Evolutionary conservation across 2,797 vertebrate genomes (phyloP).

Genomic region (Vespertilio murinus): DNA sequence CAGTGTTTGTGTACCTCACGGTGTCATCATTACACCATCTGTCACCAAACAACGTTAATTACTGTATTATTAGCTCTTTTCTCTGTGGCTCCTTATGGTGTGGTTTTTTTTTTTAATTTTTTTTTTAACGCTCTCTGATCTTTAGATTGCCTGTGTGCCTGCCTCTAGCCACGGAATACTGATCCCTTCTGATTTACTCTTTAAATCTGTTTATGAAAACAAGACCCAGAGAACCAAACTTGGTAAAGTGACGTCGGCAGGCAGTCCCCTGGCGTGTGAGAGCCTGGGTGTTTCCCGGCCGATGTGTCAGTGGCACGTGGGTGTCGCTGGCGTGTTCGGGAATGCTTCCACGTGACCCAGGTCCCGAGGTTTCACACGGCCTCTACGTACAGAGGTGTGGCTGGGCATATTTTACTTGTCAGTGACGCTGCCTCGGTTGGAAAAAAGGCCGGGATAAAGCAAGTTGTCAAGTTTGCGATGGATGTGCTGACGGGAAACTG

Average conservation of each 20-base stretch:
- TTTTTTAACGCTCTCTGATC: background rate
- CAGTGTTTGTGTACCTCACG: background rate
- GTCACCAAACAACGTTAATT: background rate
- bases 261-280: background rate
- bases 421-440: background rate
- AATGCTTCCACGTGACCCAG: background rate
- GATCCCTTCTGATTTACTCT: conserved; percentile 36
- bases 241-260: background rate
- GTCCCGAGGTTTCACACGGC: background rate
- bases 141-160: background rate
- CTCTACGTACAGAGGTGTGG: background rate
- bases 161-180: background rate
- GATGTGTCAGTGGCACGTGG: background rate
- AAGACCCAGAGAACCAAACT: background rate
- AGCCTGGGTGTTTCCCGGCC: background rate
- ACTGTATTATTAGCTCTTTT: background rate
- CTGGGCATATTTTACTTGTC: conserved; percentile 4
- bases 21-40: background rate
- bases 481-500: background rate
- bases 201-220: conserved; percentile 37
- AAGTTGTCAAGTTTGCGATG: background rate
- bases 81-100: background rate
- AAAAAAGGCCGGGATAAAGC: background rate
- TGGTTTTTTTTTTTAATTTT: background rate
- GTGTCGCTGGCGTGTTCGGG: background rate